phyloP scores from a whole-genome alignment of 2,113 vertebrate species.

The Ciconia maguari region DNA sequence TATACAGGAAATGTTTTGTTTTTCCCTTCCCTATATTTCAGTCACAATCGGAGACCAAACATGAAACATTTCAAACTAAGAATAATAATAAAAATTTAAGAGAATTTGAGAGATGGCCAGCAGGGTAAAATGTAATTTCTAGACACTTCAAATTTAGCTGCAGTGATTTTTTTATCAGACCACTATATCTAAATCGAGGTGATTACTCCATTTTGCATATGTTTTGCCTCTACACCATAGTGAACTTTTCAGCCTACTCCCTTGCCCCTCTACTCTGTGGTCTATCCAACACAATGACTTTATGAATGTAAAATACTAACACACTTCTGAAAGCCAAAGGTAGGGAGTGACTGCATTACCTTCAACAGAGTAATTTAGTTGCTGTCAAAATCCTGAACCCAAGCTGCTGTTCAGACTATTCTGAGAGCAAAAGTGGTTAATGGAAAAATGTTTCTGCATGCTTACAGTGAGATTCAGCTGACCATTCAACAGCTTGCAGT shows the following conservation, averaged over 20 bases:
- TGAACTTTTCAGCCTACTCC: neutral
- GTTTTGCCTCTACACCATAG: neutral
- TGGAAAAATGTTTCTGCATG: neutral
- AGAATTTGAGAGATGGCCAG: neutral
- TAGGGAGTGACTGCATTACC: neutral
- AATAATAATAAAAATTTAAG: neutral
- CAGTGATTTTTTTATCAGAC: neutral
- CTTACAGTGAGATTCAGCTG: neutral
- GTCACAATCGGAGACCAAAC: neutral
- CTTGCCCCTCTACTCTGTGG: neutral
- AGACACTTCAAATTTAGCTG: neutral
- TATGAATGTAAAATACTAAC: neutral
- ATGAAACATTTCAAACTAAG: neutral
- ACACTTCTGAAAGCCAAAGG: neutral
- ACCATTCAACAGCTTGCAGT: neutral
- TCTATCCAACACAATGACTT: neutral
- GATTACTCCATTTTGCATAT: neutral
- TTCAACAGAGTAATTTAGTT: neutral
- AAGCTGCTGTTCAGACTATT: neutral
- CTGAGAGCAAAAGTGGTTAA: neutral
- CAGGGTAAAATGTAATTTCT: neutral
- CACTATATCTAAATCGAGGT: neutral
- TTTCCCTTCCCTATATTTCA: neutral
- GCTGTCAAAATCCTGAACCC: neutral
- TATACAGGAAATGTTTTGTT: neutral